These are phyloP conservation scores for Illadopsis cleaveri DNA, from an alignment of 2,113 vertebrate genomes.

Conservation along the genomic window DNA sequence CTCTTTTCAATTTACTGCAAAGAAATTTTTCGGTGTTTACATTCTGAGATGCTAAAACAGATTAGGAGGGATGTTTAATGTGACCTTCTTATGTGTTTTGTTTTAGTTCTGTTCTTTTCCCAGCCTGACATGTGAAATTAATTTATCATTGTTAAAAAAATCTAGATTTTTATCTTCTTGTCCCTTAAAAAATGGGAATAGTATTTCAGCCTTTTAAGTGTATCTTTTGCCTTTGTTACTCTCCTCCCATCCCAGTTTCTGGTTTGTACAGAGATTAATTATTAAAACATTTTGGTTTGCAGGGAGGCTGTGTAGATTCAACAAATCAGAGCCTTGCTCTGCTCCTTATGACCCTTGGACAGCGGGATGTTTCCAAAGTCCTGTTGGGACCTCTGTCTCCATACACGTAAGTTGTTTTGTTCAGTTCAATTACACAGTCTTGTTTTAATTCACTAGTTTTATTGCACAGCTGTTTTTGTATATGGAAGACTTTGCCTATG, in stretches of 20 bases:
- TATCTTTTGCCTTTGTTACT: background rate
- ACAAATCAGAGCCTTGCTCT: conserved; percentile 93
- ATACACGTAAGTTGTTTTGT: conserved; percentile 88
- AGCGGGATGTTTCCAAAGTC: conserved; percentile 96
- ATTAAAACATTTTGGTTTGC: conserved; percentile 70
- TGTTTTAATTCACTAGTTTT: background rate
- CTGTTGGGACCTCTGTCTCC: conserved; percentile 92
- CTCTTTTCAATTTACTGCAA: background rate
- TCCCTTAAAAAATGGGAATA: background rate
- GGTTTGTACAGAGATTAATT: conserved; percentile 64
- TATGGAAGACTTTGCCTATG: background rate
- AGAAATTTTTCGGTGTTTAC: background rate
- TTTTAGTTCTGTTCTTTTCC: background rate
- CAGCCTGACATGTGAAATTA: background rate
- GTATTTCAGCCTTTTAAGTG: background rate
- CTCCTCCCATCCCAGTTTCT: background rate
- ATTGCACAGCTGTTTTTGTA: background rate
- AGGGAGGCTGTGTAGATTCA: conserved; percentile 97
- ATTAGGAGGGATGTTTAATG: background rate
- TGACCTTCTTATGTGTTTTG: background rate
- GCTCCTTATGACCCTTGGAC: conserved; percentile 95
- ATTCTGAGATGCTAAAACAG: background rate
- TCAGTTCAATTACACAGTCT: background rate
- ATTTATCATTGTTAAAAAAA: conserved; percentile 9
- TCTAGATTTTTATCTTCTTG: conserved; percentile 10